Conservation (phyloP, 2,113 vertebrate species). For the Hippotragus niger region DNA sequence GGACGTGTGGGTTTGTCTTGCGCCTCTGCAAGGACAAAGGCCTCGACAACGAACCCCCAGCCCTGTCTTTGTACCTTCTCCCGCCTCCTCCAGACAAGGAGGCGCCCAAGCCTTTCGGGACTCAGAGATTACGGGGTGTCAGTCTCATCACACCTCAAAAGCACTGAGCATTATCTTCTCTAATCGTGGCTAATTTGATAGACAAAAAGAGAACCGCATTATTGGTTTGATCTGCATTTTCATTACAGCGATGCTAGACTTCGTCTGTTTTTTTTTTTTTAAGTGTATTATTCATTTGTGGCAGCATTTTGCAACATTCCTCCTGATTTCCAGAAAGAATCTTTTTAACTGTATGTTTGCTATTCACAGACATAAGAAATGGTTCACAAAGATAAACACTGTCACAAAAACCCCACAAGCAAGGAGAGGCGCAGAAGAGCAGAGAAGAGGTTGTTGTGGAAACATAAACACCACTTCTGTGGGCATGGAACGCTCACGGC, state of each 20-base stretch:
- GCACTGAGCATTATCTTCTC: background rate
- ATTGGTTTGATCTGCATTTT: background rate
- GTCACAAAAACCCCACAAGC: background rate
- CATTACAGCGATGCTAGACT: background rate
- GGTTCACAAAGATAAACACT: background rate
- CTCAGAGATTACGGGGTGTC: background rate
- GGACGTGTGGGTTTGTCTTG: rapidly evolving
- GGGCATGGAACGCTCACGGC: rapidly evolving
- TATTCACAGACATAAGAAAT: background rate
- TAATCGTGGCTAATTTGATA: background rate
- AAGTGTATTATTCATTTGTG: background rate
- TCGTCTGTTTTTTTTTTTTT: background rate
- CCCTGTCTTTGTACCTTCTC: rapidly evolving
- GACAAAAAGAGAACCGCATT: background rate
- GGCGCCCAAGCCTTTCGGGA: rapidly evolving
- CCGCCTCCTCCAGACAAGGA: rapidly evolving
- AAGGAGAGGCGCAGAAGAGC: rapidly evolving
- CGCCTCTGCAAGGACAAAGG: rapidly evolving
- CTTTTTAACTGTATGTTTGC: background rate
- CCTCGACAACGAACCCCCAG: rapidly evolving
- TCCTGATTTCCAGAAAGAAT: background rate
- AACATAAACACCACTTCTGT: rapidly evolving
- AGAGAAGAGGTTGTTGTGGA: rapidly evolving
- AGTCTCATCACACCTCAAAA: background rate
- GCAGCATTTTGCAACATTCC: background rate